A percentile compares a stretch with the other conserved stretches of the same genome.
These are phyloP conservation scores for Stegana nigrithorax DNA, from an alignment of 2,888 invertebrate genomes.

Conservation along the genomic window DNA sequence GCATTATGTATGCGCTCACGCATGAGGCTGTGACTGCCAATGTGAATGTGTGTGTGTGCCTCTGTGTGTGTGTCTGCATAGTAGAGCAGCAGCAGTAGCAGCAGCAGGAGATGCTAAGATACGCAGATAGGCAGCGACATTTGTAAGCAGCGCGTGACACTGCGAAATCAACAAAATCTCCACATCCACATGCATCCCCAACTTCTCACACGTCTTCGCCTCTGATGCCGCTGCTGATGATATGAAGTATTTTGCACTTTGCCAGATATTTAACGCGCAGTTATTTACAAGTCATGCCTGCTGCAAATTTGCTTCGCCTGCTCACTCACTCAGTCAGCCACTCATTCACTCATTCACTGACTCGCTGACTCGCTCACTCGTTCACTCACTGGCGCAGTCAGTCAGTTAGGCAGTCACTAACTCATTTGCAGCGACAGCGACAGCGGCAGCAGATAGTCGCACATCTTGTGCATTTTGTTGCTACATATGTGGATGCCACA, in stretches of 20 bases:
- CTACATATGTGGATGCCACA: not conserved
- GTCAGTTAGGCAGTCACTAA: no score
- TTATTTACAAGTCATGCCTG: constrained; percentile 67
- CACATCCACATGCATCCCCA: not conserved
- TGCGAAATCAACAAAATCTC: not conserved
- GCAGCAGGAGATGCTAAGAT: not conserved
- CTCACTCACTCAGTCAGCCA: no score
- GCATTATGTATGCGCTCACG: constrained; percentile 59
- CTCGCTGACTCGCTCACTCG: no score
- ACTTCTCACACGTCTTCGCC: not conserved
- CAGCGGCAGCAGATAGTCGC: not conserved
- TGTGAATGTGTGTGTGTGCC: no score
- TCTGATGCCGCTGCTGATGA: constrained; percentile 24
- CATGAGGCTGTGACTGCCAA: constrained; percentile 28
- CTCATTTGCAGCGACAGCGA: constrained; percentile 40
- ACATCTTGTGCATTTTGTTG: not conserved
- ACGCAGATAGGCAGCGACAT: not conserved
- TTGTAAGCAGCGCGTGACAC: constrained; percentile 4
- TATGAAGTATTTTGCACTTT: constrained; percentile 65
- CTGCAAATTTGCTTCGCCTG: constrained; percentile 59
- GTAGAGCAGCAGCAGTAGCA: constrained; percentile 36
- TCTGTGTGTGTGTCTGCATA: no score
- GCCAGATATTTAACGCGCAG: constrained; percentile 67
- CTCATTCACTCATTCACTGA: no score
- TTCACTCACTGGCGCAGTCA: no score